Percentiles rank a stretch among this genome's conserved stretches.
These are phyloP conservation scores for Chauna torquata DNA, from an alignment of 2,113 vertebrate genomes.

Conservation along the genomic window DNA sequence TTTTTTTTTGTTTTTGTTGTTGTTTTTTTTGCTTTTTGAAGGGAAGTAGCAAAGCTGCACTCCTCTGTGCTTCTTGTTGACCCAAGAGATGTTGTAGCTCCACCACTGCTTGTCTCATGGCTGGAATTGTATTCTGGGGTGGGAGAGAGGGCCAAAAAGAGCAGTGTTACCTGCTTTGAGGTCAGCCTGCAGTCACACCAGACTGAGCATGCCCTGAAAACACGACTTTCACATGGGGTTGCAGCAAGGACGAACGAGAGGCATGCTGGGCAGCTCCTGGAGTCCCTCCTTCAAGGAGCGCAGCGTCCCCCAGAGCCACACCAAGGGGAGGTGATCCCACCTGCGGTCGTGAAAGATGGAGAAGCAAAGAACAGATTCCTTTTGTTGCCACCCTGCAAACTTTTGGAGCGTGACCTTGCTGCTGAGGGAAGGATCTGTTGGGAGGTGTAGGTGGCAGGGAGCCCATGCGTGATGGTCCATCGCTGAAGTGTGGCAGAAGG, in stretches of 20 bases:
- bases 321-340: background rate
- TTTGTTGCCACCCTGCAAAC: background rate
- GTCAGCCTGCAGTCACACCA: background rate
- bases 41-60: background rate
- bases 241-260: too few relatives aligned
- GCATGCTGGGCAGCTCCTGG: background rate
- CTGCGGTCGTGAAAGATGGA: too few relatives aligned
- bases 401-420: background rate
- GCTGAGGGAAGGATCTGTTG: background rate
- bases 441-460: background rate
- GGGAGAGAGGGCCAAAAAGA: background rate
- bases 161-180: background rate
- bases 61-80: background rate
- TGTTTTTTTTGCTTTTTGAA: background rate
- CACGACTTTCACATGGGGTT: too few relatives aligned
- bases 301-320: background rate
- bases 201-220: background rate
- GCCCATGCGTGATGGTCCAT: accelerated
- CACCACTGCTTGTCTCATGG: accelerated
- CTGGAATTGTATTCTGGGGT: background rate
- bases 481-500: background rate
- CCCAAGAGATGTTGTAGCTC: background rate
- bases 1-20: background rate
- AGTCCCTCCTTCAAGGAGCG: background rate
- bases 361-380: too few relatives aligned